Evolutionary conservation across 2,888 invertebrate genomes (phyloP).

Genomic region (Spodoptera exigua): DNA sequence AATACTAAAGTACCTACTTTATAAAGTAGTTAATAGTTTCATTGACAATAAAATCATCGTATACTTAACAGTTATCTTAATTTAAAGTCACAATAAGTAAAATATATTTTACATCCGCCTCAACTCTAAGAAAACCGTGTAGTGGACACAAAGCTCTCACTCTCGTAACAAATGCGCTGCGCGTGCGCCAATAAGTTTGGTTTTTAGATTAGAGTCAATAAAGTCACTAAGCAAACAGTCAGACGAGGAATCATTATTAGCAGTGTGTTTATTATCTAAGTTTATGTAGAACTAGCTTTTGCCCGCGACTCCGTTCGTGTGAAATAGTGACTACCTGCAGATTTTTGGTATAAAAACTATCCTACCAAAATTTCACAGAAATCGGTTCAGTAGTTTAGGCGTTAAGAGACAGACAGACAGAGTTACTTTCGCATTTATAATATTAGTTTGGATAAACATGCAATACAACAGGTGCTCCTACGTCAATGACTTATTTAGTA

Average conservation of each 20-base stretch:
- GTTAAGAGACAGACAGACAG: too few relatives aligned
- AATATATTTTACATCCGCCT: slow-evolving; percentile 13
- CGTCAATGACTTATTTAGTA: background rate
- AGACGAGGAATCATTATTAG: slow-evolving; percentile 33
- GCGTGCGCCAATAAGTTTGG: slow-evolving; percentile 60
- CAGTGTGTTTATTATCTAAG: slow-evolving; percentile 25
- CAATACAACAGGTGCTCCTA: background rate
- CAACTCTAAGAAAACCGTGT: slow-evolving; percentile 23
- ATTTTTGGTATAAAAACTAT: too few relatives aligned
- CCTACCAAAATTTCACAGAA: too few relatives aligned
- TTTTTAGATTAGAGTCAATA: slow-evolving; percentile 60
- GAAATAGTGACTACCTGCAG: too few relatives aligned
- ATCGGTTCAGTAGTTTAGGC: too few relatives aligned
- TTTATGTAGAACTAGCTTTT: slow-evolving; percentile 9
- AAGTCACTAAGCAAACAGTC: slow-evolving; percentile 38
- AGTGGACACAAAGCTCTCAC: slow-evolving; percentile 50
- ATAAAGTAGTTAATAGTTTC: slow-evolving; percentile 1
- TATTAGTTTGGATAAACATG: too few relatives aligned
- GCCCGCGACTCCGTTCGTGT: too few relatives aligned
- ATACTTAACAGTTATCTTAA: slow-evolving; percentile 1
- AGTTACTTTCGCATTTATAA: too few relatives aligned
- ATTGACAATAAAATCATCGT: background rate
- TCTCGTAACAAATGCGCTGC: slow-evolving; percentile 53
- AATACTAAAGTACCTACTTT: too few relatives aligned
- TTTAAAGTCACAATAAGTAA: background rate